These are phyloP conservation scores for Eptatretus burgeri DNA, from an alignment of 2,113 vertebrate genomes.

Conservation along the genomic window DNA sequence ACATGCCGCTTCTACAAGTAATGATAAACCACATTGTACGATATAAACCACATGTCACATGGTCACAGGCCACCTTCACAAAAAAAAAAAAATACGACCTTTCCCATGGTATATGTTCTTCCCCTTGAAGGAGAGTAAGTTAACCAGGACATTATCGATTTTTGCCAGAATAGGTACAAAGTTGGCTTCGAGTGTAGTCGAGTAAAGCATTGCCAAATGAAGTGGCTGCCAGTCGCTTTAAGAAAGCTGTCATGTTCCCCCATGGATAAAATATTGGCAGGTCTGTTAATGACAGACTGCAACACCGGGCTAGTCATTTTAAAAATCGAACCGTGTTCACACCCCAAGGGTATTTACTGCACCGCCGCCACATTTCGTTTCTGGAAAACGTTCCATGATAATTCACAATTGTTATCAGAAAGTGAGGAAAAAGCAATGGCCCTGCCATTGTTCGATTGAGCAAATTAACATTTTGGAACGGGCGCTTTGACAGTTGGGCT, in stretches of 20 bases:
- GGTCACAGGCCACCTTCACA: background rate
- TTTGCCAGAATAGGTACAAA: background rate
- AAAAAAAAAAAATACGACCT: background rate
- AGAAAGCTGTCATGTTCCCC: constrained; percentile 5
- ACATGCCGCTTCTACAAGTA: background rate
- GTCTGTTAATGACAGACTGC: constrained; percentile 2
- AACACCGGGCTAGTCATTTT: background rate
- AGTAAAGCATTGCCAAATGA: constrained; percentile 1
- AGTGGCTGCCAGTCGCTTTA: constrained; percentile 4
- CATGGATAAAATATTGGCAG: constrained; percentile 1
- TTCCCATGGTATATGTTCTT: background rate
- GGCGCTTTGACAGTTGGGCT: too few species aligned
- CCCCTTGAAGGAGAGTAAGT: constrained; percentile 6
- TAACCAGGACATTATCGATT: constrained; percentile 5
- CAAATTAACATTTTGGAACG: too few species aligned
- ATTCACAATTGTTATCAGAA: background rate
- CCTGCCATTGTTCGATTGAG: background rate
- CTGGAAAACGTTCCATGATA: background rate
- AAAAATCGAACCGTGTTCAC: background rate
- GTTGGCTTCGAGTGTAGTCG: constrained; percentile 1
- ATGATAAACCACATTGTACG: background rate
- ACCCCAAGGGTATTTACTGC: constrained; percentile 1
- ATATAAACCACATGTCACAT: background rate
- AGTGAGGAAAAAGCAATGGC: background rate
- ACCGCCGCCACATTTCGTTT: background rate